Evolutionary conservation across 1,140 invertebrate species (phyloP).

Genomic region (Brachystomella parvula): DNA sequence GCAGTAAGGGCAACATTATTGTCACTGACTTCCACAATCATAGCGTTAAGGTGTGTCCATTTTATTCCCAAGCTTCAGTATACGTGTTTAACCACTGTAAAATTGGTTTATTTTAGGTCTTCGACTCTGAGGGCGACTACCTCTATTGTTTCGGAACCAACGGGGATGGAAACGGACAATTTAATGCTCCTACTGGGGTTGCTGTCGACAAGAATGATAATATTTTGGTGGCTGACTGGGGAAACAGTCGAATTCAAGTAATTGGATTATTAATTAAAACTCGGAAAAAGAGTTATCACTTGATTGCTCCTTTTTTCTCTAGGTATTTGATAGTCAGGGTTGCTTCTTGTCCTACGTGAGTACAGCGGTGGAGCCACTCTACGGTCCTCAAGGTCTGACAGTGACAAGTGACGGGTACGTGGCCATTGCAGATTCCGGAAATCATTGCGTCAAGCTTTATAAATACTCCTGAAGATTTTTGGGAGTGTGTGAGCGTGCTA

Average conservation of each 20-base stretch:
- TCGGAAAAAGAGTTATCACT: not conserved
- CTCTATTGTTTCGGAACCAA: constrained; percentile 50
- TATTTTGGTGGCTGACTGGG: constrained; percentile 54
- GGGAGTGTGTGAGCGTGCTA: not conserved
- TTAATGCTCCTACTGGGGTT: constrained; percentile 54
- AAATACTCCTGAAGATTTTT: constrained; percentile 23
- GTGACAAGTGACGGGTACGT: constrained; percentile 48
- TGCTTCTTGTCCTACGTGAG: constrained; percentile 52
- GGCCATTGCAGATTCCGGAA: constrained; percentile 53
- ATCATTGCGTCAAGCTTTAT: constrained; percentile 51
- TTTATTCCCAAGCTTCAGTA: not conserved
- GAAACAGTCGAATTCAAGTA: constrained; percentile 53
- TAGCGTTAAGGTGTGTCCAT: constrained; percentile 49
- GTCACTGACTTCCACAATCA: constrained; percentile 55
- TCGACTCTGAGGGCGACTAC: constrained; percentile 49
- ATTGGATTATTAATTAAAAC: not conserved
- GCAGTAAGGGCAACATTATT: constrained; percentile 48
- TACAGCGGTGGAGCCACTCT: constrained; percentile 50
- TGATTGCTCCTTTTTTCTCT: constrained; percentile 28
- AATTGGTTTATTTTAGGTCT: constrained; percentile 48
- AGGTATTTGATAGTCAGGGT: constrained; percentile 53
- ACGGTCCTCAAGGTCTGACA: constrained; percentile 52
- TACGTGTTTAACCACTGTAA: too few relatives aligned
- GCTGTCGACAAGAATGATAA: constrained; percentile 50
- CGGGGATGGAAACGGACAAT: constrained; percentile 51